Evolutionary conservation across 2,113 vertebrate species (phyloP).

Genomic region (Sapajus apella): DNA sequence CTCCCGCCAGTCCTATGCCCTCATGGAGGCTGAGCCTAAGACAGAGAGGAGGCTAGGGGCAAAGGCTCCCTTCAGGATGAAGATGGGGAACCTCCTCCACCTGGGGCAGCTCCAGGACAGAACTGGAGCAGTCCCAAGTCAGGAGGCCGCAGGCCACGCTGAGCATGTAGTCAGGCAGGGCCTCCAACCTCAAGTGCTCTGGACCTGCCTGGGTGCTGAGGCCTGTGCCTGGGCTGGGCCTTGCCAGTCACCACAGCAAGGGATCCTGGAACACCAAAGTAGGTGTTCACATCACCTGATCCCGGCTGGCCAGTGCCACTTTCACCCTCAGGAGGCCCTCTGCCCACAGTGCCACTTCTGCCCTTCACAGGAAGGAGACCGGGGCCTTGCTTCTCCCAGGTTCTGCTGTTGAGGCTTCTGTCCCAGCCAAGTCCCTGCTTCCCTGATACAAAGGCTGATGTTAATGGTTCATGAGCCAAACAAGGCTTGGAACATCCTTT

Average conservation of each 20-base stretch:
- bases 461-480: neutral
- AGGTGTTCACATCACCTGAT: neutral
- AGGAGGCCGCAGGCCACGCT: neutral
- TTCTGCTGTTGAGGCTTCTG: neutral
- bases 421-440: neutral
- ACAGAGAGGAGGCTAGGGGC: neutral
- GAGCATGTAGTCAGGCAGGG: neutral
- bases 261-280: neutral
- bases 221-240: neutral
- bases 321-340: neutral
- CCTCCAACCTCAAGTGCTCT: neutral
- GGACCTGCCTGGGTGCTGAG: neutral
- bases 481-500: slow-evolving; percentile 37
- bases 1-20: neutral
- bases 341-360: neutral
- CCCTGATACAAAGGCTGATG: neutral
- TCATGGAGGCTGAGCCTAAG: neutral
- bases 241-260: neutral
- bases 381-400: neutral
- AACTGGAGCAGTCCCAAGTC: neutral
- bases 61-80: neutral
- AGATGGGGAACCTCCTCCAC: neutral
- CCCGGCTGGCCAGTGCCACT: no score
- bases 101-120: neutral
- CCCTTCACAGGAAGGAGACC: neutral